A percentile compares a stretch with the other conserved stretches of the same genome.
phyloP scores from a whole-genome alignment of 1,140 invertebrate genomes.

The Scaptomyza montana region DNA sequence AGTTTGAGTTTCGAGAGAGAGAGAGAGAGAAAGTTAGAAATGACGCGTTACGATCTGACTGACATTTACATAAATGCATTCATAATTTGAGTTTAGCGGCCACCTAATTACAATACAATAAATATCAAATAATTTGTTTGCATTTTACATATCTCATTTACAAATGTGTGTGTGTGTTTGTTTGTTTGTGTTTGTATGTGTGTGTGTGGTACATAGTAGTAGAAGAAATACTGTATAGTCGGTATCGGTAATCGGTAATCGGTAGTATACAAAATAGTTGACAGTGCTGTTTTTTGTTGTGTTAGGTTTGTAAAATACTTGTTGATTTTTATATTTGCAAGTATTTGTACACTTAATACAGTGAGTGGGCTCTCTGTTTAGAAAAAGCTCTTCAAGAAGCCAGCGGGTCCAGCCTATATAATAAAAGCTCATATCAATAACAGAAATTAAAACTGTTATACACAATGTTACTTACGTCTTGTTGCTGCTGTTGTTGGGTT shows the following conservation, averaged over 20 bases:
- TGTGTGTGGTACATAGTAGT: conserved; percentile 49
- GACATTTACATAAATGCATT: conserved; percentile 77
- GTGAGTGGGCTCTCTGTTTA: conserved; percentile 84
- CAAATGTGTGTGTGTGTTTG: conserved; percentile 66
- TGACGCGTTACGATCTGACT: conserved; percentile 52
- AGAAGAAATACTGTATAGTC: conserved; percentile 68
- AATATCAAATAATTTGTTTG: conserved; percentile 77
- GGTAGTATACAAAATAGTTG: conserved; percentile 82
- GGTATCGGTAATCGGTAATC: conserved; percentile 69
- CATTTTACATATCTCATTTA: conserved; percentile 81
- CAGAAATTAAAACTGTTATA: background rate
- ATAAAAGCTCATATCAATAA: conserved; percentile 18
- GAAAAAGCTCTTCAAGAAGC: conserved; percentile 95
- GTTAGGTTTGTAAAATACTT: conserved; percentile 61
- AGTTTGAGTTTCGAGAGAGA: conserved; percentile 46
- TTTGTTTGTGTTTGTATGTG: conserved; percentile 34
- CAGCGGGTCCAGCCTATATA: conserved; percentile 91
- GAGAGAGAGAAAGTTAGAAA: conserved; percentile 55
- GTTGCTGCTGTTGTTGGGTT: conserved; percentile 88
- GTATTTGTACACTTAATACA: conserved; percentile 35
- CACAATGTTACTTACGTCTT: conserved; percentile 86
- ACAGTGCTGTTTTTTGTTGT: conserved; percentile 67
- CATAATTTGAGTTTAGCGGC: conserved; percentile 81
- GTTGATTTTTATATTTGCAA: conserved; percentile 22
- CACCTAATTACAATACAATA: conserved; percentile 80